Percentiles rank a stretch among this genome's conserved stretches.
Evolutionary conservation across 2,888 invertebrate genomes (phyloP).

Genomic region (Scaptomyza cyrtandrae): DNA sequence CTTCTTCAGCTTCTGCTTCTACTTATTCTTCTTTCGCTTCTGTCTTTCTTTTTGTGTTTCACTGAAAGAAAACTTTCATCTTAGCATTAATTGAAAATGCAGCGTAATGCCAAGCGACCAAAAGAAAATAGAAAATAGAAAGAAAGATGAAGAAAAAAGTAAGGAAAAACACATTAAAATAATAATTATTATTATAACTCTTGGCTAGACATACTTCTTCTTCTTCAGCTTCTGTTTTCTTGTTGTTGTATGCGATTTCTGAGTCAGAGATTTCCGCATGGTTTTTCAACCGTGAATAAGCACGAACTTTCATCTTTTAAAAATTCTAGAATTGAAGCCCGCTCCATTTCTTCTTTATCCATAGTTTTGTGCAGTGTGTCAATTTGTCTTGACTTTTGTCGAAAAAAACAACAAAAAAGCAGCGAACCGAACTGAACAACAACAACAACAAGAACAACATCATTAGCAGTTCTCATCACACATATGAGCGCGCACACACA

Average conservation of each 20-base stretch:
- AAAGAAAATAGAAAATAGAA: constrained; percentile 4
- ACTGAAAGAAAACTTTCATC: constrained; percentile 53
- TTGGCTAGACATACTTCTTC: constrained; percentile 36
- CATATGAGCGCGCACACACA: no score
- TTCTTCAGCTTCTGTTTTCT: neutral
- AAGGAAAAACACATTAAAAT: constrained; percentile 74
- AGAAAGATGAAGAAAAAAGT: constrained; percentile 9
- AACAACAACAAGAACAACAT: constrained; percentile 25
- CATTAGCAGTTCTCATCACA: constrained; percentile 24
- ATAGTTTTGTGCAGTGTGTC: constrained; percentile 27
- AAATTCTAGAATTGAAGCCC: constrained; percentile 66
- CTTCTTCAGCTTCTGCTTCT: neutral
- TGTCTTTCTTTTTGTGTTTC: neutral
- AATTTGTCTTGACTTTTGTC: constrained; percentile 55
- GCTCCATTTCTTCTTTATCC: constrained; percentile 10
- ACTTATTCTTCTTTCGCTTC: neutral
- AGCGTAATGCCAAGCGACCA: constrained; percentile 55
- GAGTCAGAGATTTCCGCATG: constrained; percentile 74
- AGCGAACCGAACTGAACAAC: constrained; percentile 24
- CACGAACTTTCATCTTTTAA: constrained; percentile 79
- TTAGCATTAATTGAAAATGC: constrained; percentile 74
- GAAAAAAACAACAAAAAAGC: constrained; percentile 37
- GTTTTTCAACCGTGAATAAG: constrained; percentile 78
- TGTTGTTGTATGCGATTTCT: constrained; percentile 42
- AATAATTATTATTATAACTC: constrained; percentile 66